These are phyloP conservation scores for Callyntrura guangdongensis DNA, from an alignment of 2,888 invertebrate species.

Conservation along the genomic window DNA sequence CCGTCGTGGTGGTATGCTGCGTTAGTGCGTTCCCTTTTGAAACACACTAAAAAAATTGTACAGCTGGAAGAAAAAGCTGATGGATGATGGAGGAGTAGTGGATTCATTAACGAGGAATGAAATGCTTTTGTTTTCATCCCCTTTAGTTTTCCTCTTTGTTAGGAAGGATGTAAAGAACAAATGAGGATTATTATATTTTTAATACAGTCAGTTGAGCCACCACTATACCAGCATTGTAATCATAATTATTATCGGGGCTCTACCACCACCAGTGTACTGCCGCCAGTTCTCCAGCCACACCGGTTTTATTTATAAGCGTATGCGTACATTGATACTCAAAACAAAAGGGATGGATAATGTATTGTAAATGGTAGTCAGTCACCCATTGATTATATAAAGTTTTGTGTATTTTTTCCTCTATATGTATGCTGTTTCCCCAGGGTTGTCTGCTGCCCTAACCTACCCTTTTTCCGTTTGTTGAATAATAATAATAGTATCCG, in stretches of 20 bases:
- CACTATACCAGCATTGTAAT: slow-evolving; percentile 22
- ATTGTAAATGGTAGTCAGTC: neutral
- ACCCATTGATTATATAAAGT: slow-evolving; percentile 17
- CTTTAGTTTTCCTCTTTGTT: slow-evolving; percentile 37
- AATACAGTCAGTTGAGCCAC: slow-evolving; percentile 37
- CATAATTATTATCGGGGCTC: neutral
- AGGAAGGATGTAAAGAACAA: slow-evolving; percentile 34
- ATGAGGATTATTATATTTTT: slow-evolving; percentile 53
- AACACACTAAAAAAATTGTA: slow-evolving; percentile 8
- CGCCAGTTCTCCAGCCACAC: neutral
- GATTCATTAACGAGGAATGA: slow-evolving; percentile 67
- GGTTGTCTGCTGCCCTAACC: slow-evolving; percentile 16
- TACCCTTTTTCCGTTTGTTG: slow-evolving; percentile 39
- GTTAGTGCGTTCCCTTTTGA: slow-evolving; percentile 20
- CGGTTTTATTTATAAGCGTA: neutral
- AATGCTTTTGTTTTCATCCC: slow-evolving; percentile 55
- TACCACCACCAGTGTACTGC: neutral
- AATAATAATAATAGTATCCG: neutral
- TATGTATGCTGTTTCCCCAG: slow-evolving; percentile 46
- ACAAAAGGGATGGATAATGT: slow-evolving; percentile 47
- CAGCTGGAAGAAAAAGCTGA: slow-evolving; percentile 50
- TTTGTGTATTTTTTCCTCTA: neutral
- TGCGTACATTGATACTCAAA: slow-evolving; percentile 53
- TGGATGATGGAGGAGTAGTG: slow-evolving; percentile 23
- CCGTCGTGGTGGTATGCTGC: neutral